Evolutionary conservation across 2,797 vertebrate genomes (phyloP), one percentile per base, ranked within the genome.

Genomic region (Octomys mimax): DNA sequence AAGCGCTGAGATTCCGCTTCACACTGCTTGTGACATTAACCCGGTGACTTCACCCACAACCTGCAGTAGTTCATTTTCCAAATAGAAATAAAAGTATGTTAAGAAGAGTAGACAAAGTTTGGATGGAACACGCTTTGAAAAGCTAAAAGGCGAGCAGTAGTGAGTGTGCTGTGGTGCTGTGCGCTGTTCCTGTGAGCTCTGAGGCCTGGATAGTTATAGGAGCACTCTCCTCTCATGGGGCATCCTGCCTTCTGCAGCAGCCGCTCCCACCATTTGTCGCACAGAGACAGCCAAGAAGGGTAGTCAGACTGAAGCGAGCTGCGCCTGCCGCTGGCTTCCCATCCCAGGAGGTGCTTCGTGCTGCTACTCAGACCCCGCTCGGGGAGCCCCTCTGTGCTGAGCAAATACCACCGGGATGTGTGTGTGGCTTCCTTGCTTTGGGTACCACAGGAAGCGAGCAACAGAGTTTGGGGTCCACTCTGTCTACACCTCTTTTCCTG

Each of bases 311-410:
- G 96, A 92, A 95, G 96, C 90, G 90, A 94, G 78, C 49, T 89
- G 95, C 89, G 24, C 90, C 59, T 84, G 39, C 96, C 94, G 89
- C 94, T 87, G 96, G 96, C 80, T 98, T 98, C 96, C 94, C 66
- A 62, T 82, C 80, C 54, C 94, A 96, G 64, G 96, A 42, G 81
- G 59, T 77, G n/a, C 80, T 95, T 96, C 91, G 93, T 73, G 71
- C 75, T 97, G 98, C 98, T 95, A 98, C 98, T 98, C 95, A 98
- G 98, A 97, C 97, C 97, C 89, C 89, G 93, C 71, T 78, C 54
- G 89, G 49, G 85, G 92, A 83, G 75, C 42, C 54, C 28, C 91
- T 33, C 31, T 80, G 88, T 86, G 66, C 49, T 88, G 88, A 95
- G 93, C 80, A 95, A 94, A 96, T 93, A 97, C 97, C 64, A 94